Conservation (phyloP, 64 coral and sea anemone genomes). For the Dendronephthya gigantea region DNA sequence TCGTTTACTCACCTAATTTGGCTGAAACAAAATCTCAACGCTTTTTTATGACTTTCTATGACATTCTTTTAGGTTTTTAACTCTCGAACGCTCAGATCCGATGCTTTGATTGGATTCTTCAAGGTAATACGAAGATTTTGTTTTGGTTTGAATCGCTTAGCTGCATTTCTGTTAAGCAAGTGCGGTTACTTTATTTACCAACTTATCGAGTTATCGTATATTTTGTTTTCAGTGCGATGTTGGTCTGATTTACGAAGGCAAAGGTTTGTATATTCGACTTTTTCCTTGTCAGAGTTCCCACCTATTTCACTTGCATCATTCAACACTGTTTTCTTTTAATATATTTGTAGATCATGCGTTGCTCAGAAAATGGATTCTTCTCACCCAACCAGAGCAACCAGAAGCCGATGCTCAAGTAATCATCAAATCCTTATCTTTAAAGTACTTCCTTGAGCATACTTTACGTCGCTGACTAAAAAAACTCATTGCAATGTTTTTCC, state of each 20-base stretch:
- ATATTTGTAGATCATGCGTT: constrained; percentile 47
- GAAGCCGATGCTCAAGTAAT: constrained; percentile 63
- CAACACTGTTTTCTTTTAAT: not conserved
- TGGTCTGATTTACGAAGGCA: constrained; percentile 74
- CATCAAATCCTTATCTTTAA: not conserved
- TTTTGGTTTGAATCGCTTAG: not conserved
- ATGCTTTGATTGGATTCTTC: constrained; percentile 65
- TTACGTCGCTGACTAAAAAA: too few relatives aligned
- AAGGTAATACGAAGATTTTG: constrained; percentile 32
- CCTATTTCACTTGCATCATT: not conserved
- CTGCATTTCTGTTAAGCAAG: not conserved
- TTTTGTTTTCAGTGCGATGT: constrained; percentile 51
- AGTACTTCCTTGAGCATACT: not conserved
- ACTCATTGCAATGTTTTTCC: not conserved
- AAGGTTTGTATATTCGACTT: constrained; percentile 38
- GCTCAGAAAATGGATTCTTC: constrained; percentile 62
- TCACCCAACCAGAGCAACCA: constrained; percentile 58
- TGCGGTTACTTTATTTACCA: not conserved
- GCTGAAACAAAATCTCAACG: too few relatives aligned
- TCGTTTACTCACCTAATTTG: too few relatives aligned
- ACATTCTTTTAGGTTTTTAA: constrained; percentile 49
- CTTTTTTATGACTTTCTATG: too few relatives aligned
- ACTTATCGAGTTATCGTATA: not conserved
- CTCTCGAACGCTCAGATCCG: constrained; percentile 55
- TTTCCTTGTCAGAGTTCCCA: not conserved